Base-by-base conservation (phyloP, 2,888 invertebrate genomes). In the Globia sparganii region DNA sequence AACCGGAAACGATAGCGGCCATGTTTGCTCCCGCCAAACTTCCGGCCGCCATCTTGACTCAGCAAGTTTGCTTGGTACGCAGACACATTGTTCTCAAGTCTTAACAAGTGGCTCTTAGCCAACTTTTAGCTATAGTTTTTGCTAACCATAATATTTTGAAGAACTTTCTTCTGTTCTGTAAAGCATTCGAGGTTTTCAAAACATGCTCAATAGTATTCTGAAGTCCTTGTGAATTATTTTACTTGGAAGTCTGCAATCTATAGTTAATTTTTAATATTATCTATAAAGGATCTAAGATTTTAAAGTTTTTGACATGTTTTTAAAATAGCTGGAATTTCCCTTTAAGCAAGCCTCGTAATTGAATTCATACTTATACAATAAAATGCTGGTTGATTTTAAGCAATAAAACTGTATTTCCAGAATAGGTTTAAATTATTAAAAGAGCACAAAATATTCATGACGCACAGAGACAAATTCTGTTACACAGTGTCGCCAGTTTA, bases 21-120 rank as follows among this genome's bases (percentile, higher is more conserved):
- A 87, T 90, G 90, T 90, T 90, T 87, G 87, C 83, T 83, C 80
- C 78, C 77, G 66, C 75, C 86, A 65, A 80, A 87, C 87, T 89
- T 90, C 90, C 89, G 90, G 75, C 73, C 75, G 86, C 90, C 90
- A 89, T 90, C 86, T 90, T 88, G 67, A 75, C 80, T 73, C 72
- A 6, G 70, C 80, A 87, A 92, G 87, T 91, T 90, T 87, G 87
- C 85, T 85, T 87, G 81, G 85, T 81, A 82, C 79, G 84, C 82
- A 85, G 87, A 86, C 90, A 84, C 78, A 87, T 88, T 89, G 87
- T 88, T 84, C 81, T 61, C 85, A 81, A 87, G 86, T 88, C 87
- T 88, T 89, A 84, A 84, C 84, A 81, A 90, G 88, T 90, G 89
- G 88, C 87, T 74, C 82, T 82, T 71, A 72, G 84, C 88, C 87